Conservation (phyloP, 1,140 invertebrate species). For the Pentalonia nigronervosa region DNA sequence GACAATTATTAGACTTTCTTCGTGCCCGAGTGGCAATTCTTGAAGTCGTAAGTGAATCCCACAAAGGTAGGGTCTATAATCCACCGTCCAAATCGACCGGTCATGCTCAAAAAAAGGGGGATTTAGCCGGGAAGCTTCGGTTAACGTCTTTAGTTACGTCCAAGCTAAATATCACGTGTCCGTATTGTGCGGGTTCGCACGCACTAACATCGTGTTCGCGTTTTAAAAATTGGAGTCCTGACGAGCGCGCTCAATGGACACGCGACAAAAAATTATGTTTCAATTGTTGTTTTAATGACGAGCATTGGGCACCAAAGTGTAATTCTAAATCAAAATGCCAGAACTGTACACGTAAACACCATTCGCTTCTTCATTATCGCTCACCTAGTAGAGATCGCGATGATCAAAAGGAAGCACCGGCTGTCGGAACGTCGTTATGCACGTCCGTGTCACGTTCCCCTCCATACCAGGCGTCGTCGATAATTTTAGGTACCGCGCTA, state of each 20-base stretch:
- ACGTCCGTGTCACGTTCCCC: background rate
- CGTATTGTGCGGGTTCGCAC: background rate
- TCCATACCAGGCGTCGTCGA: background rate
- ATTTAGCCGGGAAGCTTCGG: background rate
- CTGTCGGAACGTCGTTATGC: background rate
- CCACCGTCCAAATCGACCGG: background rate
- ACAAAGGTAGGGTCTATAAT: background rate
- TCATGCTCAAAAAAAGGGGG: background rate
- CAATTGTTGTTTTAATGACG: background rate
- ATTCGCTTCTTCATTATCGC: background rate
- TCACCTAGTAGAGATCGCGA: background rate
- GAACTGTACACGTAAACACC: background rate
- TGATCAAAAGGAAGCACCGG: background rate
- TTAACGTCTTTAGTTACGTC: background rate
- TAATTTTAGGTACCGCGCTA: background rate
- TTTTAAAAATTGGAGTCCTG: background rate
- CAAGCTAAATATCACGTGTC: background rate
- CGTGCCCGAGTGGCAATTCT: too few species aligned
- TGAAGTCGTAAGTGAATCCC: background rate
- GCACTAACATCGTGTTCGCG: background rate
- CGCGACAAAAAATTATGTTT: background rate
- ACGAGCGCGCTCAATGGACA: background rate
- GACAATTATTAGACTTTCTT: too few species aligned
- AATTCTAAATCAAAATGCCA: background rate
- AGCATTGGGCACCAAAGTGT: background rate